phyloP scores from a whole-genome alignment of 2,888 invertebrate species.

The Linnaemya vulpina region DNA sequence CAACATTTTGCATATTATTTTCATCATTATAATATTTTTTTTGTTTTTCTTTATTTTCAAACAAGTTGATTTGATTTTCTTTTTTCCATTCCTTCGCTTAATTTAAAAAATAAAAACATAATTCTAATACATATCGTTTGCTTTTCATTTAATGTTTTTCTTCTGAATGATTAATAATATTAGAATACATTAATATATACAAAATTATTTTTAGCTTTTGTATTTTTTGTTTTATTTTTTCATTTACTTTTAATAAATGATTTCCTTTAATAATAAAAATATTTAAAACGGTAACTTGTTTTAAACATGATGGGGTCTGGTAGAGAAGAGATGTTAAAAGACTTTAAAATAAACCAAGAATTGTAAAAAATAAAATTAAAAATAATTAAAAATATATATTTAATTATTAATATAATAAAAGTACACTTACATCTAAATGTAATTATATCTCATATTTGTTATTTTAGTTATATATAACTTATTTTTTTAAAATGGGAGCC shows the following conservation, averaged over 20 bases:
- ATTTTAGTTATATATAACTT: conserved; percentile 50
- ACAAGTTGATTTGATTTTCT: conserved; percentile 54
- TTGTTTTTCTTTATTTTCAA: conserved; percentile 48
- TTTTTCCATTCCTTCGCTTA: conserved; percentile 31
- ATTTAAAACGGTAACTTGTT: conserved; percentile 68
- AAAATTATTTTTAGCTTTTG: conserved; percentile 46
- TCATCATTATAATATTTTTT: conserved; percentile 49
- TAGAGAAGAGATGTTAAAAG: conserved; percentile 5
- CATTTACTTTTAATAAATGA: conserved; percentile 47
- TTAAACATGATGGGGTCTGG: conserved; percentile 30
- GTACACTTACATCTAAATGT: conserved; percentile 54
- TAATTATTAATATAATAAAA: conserved; percentile 65
- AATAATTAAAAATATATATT: conserved; percentile 28
- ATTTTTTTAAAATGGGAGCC: conserved; percentile 41
- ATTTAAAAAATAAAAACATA: conserved; percentile 59
- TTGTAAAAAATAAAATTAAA: conserved; percentile 28
- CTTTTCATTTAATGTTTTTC: conserved; percentile 30
- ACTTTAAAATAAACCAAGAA: conserved; percentile 24
- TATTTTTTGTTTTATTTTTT: conserved; percentile 43
- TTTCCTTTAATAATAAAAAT: conserved; percentile 59
- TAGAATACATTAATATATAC: conserved; percentile 63
- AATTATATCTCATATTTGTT: conserved; percentile 27
- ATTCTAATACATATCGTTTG: conserved; percentile 41
- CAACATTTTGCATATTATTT: conserved; percentile 23
- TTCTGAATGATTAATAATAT: conserved; percentile 51